Percentiles rank a stretch among this genome's conserved stretches.
Conservation (phyloP, 2,888 invertebrate species). For the Achlya flavicornis region DNA sequence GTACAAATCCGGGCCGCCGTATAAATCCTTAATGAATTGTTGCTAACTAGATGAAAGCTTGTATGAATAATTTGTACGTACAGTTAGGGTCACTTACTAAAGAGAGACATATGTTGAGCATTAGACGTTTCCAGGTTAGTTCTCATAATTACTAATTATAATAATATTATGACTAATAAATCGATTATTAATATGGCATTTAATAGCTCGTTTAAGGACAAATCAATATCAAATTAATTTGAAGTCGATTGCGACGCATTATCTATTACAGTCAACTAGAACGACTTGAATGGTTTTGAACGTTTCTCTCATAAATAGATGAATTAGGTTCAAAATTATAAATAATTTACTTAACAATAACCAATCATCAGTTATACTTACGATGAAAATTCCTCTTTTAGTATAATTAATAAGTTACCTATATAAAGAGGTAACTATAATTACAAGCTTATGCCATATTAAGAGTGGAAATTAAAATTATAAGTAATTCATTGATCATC, state of each 20-base stretch:
- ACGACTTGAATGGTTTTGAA: too few relatives aligned
- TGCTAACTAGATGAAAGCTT: neutral
- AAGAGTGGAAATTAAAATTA: too few relatives aligned
- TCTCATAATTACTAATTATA: neutral
- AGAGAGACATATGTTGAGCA: neutral
- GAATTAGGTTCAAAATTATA: too few relatives aligned
- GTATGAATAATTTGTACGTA: too few relatives aligned
- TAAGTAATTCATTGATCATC: neutral
- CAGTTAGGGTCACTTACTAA: too few relatives aligned
- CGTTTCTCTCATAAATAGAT: too few relatives aligned
- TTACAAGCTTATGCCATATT: too few relatives aligned
- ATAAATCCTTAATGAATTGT: neutral
- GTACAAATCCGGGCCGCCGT: conserved; percentile 20
- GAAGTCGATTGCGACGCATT: neutral
- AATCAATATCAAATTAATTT: neutral
- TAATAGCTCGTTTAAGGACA: neutral
- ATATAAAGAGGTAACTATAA: too few relatives aligned
- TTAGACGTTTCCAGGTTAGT: neutral
- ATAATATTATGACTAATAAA: neutral
- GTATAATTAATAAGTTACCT: too few relatives aligned
- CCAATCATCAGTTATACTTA: too few relatives aligned
- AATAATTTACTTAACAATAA: too few relatives aligned
- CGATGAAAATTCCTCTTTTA: too few relatives aligned
- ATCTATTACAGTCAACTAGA: neutral
- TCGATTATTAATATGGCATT: neutral